Evolutionary conservation across 30 jellyfish, hydroid and myxozoan genomes (phyloP), one percentile per base, ranked within the genome.

Genomic region (Turritopsis dohrnii): DNA sequence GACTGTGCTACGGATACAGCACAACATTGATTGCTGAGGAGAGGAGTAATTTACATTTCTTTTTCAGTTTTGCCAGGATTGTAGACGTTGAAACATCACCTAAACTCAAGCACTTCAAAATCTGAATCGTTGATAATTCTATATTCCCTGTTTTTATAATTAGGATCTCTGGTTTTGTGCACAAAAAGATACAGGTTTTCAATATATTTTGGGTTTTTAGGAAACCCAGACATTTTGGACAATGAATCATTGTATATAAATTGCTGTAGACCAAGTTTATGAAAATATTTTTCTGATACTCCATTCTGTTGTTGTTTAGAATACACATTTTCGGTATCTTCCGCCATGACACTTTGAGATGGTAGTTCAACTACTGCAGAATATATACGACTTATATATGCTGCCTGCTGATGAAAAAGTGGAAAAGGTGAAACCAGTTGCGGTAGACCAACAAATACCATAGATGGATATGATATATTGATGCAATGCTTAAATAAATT

Each of bases 371-470:
- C 79, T 20, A 29, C 81, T 28, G 87, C 93, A 9, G 89, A 21
- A 23, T 52, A 75, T 16, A 89, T 88, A 79, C 77, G 75, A 17
- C 53, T 65, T 7, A 84, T 71, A 86, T 88, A 89, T 31, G 81
- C 81, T 72, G 93, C 87, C 29, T 89, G 96, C 84, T 76, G 41
- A 21, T 89, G 81, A 76, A 89, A 89, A 21, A 89, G 52, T 20
- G 89, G 88, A 71, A 86, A 84, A 0, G 96, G 96, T 76, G 92
- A 77, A 29, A 79, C 84, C 54, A 71, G 26, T 24, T 29, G 21
- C 7, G 75, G 83, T 22, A 90, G 25, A 17, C 97, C 97, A 19
- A 90, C 79, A 54, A 90, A 76, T 1, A 90, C 79, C 89, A 90
- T 79, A 1, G 91, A 79, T 23, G 97, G 97, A 69, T 81, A 83